Evolutionary conservation across 2,888 invertebrate genomes (phyloP).

Genomic region (Lysandra bellargus): DNA sequence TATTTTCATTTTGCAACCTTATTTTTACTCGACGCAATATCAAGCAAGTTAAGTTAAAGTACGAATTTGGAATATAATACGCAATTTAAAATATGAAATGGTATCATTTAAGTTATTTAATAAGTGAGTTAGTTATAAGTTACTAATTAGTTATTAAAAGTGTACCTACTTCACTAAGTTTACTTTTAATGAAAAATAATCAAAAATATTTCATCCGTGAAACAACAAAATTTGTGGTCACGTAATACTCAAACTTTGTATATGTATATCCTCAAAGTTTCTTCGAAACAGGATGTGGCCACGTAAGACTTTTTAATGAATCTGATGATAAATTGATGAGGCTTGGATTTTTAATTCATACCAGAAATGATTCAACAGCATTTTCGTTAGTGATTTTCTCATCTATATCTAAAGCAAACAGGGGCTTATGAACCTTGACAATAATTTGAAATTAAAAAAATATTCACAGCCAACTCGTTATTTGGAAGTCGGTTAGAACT

Average conservation of each 20-base stretch:
- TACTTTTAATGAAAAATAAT: not conserved
- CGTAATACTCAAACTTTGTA: not conserved
- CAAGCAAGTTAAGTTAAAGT: not conserved
- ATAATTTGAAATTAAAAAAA: too few species aligned
- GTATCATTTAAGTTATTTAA: too few species aligned
- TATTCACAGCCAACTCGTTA: too few species aligned
- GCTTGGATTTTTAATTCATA: not conserved
- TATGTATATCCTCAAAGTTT: not conserved
- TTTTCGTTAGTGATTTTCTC: not conserved
- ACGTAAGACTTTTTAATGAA: slow-evolving; percentile 7
- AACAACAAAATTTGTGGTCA: not conserved
- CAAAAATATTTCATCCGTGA: not conserved
- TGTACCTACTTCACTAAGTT: not conserved
- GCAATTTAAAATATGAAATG: too few species aligned
- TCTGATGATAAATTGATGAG: slow-evolving; percentile 8
- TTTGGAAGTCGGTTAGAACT: too few species aligned
- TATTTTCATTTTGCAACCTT: not conserved
- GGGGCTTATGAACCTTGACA: too few species aligned
- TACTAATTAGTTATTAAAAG: too few species aligned
- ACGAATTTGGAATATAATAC: too few species aligned
- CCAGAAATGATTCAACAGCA: not conserved
- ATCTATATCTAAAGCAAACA: not conserved
- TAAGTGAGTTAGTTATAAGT: too few species aligned
- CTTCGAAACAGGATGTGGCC: not conserved
- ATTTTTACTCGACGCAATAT: not conserved